A percentile compares a stretch with the other conserved stretches of the same genome.
phyloP scores from a whole-genome alignment of 2,113 vertebrate genomes.

The Monarcha castaneiventris region DNA sequence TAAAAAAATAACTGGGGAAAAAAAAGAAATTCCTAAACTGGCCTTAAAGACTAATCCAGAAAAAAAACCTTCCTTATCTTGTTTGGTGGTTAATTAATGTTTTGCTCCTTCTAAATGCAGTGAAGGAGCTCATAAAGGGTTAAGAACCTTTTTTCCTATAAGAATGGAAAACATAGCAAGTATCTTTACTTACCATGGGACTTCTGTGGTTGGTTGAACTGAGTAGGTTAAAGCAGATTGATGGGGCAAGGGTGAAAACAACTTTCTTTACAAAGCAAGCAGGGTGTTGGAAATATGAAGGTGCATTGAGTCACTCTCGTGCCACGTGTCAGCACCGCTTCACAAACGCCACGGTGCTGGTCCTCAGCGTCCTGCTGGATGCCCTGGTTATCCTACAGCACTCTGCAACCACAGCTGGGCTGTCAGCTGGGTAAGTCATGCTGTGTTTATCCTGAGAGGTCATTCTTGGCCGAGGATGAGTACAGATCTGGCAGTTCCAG shows the following conservation, averaged over 20 bases:
- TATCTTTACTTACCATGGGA: background rate
- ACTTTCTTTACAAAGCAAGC: background rate
- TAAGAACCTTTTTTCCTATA: background rate
- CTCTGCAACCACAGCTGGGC: background rate
- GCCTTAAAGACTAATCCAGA: background rate
- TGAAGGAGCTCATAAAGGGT: background rate
- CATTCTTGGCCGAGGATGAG: background rate
- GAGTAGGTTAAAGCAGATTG: background rate
- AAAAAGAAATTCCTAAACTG: background rate
- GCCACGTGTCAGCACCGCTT: background rate
- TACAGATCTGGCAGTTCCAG: background rate
- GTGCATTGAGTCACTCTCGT: accelerated
- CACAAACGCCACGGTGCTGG: accelerated
- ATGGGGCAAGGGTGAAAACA: background rate
- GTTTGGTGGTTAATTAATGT: background rate
- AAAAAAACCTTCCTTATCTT: background rate
- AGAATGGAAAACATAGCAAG: background rate
- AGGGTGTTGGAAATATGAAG: background rate
- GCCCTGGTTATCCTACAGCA: background rate
- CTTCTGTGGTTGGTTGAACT: background rate
- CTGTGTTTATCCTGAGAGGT: background rate
- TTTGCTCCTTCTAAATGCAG: background rate
- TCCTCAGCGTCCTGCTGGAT: background rate
- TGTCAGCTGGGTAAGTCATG: background rate
- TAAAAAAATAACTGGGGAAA: background rate